phyloP scores from a whole-genome alignment of 2,113 vertebrate genomes.

The Trochalopteron elliotii region DNA sequence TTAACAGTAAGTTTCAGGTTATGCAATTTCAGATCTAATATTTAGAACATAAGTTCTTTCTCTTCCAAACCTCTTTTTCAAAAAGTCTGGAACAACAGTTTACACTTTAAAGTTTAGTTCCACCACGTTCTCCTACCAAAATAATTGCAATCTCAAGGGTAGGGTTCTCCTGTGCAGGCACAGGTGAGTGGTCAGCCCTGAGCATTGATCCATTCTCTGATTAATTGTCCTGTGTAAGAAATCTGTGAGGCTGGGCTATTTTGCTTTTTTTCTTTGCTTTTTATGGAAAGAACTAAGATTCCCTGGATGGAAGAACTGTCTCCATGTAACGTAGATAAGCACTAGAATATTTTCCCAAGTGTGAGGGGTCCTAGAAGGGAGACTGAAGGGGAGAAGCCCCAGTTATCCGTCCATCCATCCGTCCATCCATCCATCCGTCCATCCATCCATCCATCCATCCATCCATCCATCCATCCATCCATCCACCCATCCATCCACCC shows the following conservation, averaged over 20 bases:
- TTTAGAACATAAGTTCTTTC: background rate
- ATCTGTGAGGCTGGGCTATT: rapidly evolving
- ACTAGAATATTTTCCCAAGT: background rate
- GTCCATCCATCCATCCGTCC: background rate
- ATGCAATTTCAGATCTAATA: background rate
- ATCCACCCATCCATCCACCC: background rate
- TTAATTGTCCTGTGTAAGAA: background rate
- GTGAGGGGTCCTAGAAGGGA: background rate
- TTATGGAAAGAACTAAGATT: background rate
- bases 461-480: background rate
- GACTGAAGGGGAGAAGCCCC: background rate
- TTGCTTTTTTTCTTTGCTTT: background rate
- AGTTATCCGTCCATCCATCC: background rate
- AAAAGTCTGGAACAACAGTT: background rate
- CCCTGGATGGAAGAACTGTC: background rate
- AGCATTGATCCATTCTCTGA: background rate
- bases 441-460: background rate
- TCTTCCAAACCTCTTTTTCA: background rate
- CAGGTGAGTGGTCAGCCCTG: no score
- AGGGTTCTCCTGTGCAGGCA: background rate
- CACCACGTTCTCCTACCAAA: background rate
- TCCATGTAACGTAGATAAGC: rapidly evolving
- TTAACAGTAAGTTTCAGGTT: background rate
- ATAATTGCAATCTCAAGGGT: background rate
- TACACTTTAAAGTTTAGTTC: background rate